phyloP scores from a whole-genome alignment of 2,888 invertebrate species.

The Drosophila pullipes region DNA sequence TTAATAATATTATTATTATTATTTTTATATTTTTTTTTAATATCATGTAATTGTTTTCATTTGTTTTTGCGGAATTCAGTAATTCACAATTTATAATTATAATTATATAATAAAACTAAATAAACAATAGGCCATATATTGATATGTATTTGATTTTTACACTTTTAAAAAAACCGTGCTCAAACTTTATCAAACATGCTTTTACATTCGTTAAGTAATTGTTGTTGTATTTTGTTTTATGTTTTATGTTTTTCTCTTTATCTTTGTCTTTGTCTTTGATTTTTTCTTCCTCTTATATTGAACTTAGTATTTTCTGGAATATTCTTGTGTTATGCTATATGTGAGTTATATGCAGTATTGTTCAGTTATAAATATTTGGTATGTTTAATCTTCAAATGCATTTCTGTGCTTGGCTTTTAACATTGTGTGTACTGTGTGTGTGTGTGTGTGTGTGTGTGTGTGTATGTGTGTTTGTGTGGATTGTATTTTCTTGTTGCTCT shows the following conservation, averaged over 20 bases:
- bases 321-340: slow-evolving; percentile 34
- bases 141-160: slow-evolving; percentile 85
- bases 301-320: slow-evolving; percentile 25
- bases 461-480: slow-evolving; percentile 13
- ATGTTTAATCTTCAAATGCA: slow-evolving; percentile 65
- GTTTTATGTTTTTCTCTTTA: slow-evolving; percentile 7
- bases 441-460: slow-evolving; percentile 40
- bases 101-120: slow-evolving; percentile 74
- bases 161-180: slow-evolving; percentile 79
- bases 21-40: not conserved
- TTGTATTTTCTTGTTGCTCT: slow-evolving; percentile 21
- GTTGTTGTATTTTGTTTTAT: slow-evolving; percentile 15
- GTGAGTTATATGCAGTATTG: slow-evolving; percentile 47
- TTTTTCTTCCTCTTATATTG: slow-evolving; percentile 18
- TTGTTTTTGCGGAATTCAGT: slow-evolving; percentile 12
- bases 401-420: slow-evolving; percentile 66
- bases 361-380: slow-evolving; percentile 52
- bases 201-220: slow-evolving; percentile 49
- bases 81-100: slow-evolving; percentile 45
- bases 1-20: slow-evolving; percentile 32
- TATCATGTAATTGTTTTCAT: not conserved
- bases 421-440: slow-evolving; percentile 45
- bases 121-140: slow-evolving; percentile 84
- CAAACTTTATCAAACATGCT: slow-evolving; percentile 62
- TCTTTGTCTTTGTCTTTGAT: slow-evolving; percentile 1